Evolutionary conservation across 2,113 vertebrate species (phyloP), one percentile per base, ranked within the genome.

Genomic region (Greenwoodochromis staneri): DNA sequence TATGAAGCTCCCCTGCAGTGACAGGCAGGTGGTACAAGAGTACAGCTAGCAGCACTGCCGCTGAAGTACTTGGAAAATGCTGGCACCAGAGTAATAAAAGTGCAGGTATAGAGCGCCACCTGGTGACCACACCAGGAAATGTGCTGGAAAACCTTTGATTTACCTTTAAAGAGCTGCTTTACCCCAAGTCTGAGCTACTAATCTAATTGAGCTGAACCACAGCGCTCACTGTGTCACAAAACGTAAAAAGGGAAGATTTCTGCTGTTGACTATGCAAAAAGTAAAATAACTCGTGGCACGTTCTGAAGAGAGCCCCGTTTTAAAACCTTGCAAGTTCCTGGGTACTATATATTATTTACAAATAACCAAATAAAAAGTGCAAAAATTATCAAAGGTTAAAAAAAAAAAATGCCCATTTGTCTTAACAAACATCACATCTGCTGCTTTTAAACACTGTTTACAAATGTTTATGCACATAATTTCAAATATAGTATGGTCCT

Each of bases 351-450:
- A 31, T 91, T 88, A 93, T 92, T 94, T 93, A 96, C 94, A 95
- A 90, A 89, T 21, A 66, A 89, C 49, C 88, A 93, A 94, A 94
- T 91, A 89, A 94, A 90, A 90, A 93, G 94, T 94, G 92, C 93
- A 95, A 95, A 94, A 93, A 82, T 87, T 92, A 92, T 92, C 76
- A 92, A 92, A 92, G 91, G 87, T 93, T 90, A 24, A 85, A 93
- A 55, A 93, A 55, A 91, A 94, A 93, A 92, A 94, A 94, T 93
- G 92, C 90, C 93, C 92, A 47, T 87, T 92, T 93, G 92, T 84
- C 51, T 85, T 84, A 91, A 88, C 85, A 92, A 92, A 93, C 63
- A 55, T 89, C 82, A 92, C 66, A 90, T 89, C 90, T 92, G 61
- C 81, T n/a, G 42, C 34, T 85, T 91, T 95, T 87, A 88, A 94